phyloP scores from a whole-genome alignment of 2,113 vertebrate species.

The Cyanoramphus novaezelandiae region DNA sequence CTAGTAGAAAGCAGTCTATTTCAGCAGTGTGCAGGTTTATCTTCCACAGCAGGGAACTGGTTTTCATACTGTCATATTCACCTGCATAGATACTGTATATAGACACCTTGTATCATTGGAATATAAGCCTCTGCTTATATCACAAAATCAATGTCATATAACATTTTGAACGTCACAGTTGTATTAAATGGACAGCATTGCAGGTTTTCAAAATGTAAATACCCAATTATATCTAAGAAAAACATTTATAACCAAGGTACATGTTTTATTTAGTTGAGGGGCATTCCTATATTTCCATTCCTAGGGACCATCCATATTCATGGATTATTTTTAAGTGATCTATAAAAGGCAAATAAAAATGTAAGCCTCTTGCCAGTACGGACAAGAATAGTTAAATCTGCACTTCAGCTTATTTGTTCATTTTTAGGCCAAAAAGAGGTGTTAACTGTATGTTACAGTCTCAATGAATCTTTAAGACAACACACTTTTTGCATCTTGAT shows the following conservation, averaged over 20 bases:
- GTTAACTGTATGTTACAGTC: neutral
- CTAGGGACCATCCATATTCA: neutral
- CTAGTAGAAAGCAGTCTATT: neutral
- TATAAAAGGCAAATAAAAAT: neutral
- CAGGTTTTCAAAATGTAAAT: neutral
- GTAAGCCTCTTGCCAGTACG: neutral
- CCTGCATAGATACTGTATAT: neutral
- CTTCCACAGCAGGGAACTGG: neutral
- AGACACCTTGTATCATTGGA: neutral
- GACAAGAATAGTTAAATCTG: neutral
- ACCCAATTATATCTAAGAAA: neutral
- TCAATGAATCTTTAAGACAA: neutral
- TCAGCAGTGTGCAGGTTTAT: neutral
- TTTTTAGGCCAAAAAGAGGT: neutral
- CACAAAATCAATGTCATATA: neutral
- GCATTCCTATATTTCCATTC: neutral
- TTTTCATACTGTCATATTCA: neutral
- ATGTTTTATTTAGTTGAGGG: neutral
- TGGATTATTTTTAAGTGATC: neutral
- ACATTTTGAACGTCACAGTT: neutral
- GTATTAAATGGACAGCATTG: neutral
- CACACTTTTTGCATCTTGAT: neutral
- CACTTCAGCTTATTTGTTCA: neutral
- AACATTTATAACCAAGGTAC: neutral
- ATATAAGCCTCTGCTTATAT: neutral